Percentiles rank a stretch among this genome's conserved stretches.
Evolutionary conservation across 2,113 vertebrate genomes (phyloP).

Genomic region (Carassius gibelio): DNA sequence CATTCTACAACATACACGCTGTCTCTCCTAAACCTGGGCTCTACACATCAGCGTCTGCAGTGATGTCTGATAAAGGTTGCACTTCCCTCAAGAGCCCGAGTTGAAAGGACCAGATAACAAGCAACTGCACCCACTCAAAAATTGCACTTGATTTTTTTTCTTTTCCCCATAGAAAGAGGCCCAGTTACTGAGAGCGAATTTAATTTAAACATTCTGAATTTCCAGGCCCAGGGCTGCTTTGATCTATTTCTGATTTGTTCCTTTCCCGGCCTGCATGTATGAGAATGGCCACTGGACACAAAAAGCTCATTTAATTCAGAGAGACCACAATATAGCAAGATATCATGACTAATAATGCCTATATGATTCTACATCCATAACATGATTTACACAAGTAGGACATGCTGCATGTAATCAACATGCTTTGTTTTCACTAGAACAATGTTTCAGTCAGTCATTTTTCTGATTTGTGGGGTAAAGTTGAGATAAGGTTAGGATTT

Average conservation of each 20-base stretch:
- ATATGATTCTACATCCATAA: neutral
- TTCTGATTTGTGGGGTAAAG: neutral
- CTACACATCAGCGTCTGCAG: slow-evolving; percentile 2
- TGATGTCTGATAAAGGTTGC: slow-evolving; percentile 25
- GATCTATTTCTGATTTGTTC: slow-evolving; percentile 49
- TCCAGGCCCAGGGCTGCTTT: slow-evolving; percentile 45
- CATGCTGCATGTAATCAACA: neutral
- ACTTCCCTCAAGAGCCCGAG: slow-evolving; percentile 26
- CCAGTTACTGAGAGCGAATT: slow-evolving; percentile 43
- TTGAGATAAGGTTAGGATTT: neutral
- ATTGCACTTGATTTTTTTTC: slow-evolving; percentile 34
- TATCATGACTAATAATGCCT: neutral
- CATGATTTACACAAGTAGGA: slow-evolving; percentile 13
- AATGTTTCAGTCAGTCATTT: slow-evolving; percentile 4
- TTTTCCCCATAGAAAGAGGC: slow-evolving; percentile 7
- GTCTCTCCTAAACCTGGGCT: slow-evolving; percentile 16
- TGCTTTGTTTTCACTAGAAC: neutral
- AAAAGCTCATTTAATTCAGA: neutral
- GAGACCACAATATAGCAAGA: neutral
- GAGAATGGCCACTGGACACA: slow-evolving; percentile 1
- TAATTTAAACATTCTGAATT: slow-evolving; percentile 55
- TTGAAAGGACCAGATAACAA: slow-evolving; percentile 48
- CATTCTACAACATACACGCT: neutral
- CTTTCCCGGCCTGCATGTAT: slow-evolving; percentile 4
- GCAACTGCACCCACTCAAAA: slow-evolving; percentile 13